phyloP scores from a whole-genome alignment of 2,113 vertebrate species.

The Pycnonotus jocosus region DNA sequence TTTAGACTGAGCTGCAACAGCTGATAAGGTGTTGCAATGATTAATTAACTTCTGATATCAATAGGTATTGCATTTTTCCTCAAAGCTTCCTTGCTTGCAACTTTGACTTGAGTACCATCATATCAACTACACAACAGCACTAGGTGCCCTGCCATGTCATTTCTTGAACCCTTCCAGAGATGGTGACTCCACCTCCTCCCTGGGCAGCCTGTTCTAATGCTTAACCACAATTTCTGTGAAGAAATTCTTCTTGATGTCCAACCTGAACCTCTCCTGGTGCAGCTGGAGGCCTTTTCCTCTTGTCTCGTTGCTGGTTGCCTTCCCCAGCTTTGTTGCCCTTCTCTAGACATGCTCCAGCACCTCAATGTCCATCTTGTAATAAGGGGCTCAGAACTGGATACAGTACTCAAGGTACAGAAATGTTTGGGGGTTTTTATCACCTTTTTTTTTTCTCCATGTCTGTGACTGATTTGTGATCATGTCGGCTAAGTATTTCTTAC shows the following conservation, averaged over 20 bases:
- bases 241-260: neutral
- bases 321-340: neutral
- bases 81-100: neutral
- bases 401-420: neutral
- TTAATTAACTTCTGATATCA: neutral
- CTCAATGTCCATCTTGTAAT: neutral
- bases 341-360: neutral
- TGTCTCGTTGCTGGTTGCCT: neutral
- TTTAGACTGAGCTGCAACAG: neutral
- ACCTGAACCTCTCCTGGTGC: neutral
- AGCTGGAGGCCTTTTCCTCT: neutral
- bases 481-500: neutral
- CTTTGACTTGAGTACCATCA: neutral
- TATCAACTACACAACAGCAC: neutral
- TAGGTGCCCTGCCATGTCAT: neutral
- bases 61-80: neutral
- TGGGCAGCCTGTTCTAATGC: neutral
- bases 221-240: neutral
- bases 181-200: neutral
- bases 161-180: neutral
- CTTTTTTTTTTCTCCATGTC: neutral
- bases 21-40: neutral
- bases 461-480: neutral
- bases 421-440: neutral
- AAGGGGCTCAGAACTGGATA: neutral